Conservation (phyloP, 2,797 vertebrate genomes). For the Danio kyathit region DNA sequence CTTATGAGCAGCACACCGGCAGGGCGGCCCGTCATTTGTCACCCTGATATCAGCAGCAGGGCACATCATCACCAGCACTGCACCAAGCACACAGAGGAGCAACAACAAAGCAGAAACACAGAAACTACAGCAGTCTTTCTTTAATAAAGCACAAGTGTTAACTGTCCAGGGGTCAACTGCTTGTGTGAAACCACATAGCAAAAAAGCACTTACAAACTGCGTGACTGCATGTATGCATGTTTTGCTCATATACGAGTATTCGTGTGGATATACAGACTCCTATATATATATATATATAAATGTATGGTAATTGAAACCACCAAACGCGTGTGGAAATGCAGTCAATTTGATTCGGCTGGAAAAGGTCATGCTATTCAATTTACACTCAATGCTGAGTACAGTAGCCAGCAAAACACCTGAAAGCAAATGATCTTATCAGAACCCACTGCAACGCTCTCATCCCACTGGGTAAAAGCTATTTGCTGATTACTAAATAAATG, state of each 20-base stretch:
- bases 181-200: constrained; percentile 30
- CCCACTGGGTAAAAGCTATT: constrained; percentile 83
- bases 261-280: constrained; percentile 58
- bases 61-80: constrained; percentile 64
- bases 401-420: constrained; percentile 84
- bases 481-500: constrained; percentile 90
- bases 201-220: constrained; percentile 9
- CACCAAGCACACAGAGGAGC: constrained; percentile 24
- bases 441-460: constrained; percentile 72
- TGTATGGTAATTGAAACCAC: constrained; percentile 87
- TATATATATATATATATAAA: constrained; percentile 75
- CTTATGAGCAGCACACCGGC: constrained; percentile 62
- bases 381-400: constrained; percentile 80
- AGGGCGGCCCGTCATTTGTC: constrained; percentile 74
- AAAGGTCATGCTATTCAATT: constrained; percentile 92
- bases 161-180: constrained; percentile 10
- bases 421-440: constrained; percentile 89
- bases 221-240: background rate
- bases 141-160: constrained; percentile 50
- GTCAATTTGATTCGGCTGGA: constrained; percentile 85
- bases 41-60: constrained; percentile 75
- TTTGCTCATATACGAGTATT: background rate
- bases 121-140: constrained; percentile 48
- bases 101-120: constrained; percentile 52
- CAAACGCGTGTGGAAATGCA: constrained; percentile 86